phyloP scores from a whole-genome alignment of 1,140 invertebrate species.

The Drosophila yakuba region DNA sequence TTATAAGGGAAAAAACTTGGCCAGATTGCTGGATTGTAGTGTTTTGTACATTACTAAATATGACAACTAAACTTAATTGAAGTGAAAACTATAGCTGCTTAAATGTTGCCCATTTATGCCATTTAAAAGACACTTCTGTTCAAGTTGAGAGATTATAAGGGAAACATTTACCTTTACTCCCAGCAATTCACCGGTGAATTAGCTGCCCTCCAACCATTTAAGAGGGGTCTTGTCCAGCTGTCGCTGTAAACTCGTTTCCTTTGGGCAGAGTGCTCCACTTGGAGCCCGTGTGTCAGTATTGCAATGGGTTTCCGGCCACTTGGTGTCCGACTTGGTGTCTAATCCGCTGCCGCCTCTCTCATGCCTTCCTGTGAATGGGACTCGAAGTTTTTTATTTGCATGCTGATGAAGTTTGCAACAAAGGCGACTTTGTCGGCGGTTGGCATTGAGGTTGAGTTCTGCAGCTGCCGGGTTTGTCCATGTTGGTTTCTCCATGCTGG shows the following conservation, averaged over 20 bases:
- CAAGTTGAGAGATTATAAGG: too few species aligned
- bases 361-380: constrained; percentile 1
- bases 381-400: constrained; percentile 30
- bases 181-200: too few species aligned
- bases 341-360: constrained; percentile 35
- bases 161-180: too few species aligned
- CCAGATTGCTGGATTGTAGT: too few species aligned
- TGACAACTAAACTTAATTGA: too few species aligned
- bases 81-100: not conserved
- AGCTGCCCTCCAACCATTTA: not conserved
- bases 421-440: constrained; percentile 48
- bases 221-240: not conserved
- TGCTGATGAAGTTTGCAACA: constrained; percentile 42
- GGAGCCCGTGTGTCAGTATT: constrained; percentile 59
- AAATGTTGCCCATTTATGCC: not conserved
- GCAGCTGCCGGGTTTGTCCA: constrained; percentile 11
- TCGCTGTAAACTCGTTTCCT: constrained; percentile 21
- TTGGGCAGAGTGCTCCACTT: constrained; percentile 34
- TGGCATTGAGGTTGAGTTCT: constrained; percentile 43
- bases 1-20: not conserved
- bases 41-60: too few species aligned
- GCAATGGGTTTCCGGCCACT: constrained; percentile 66
- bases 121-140: too few species aligned
- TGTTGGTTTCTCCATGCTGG: not conserved
- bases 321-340: constrained; percentile 17